Percentiles rank a stretch among this genome's conserved stretches.
These are phyloP conservation scores for Tetanocera ferruginea DNA, from an alignment of 2,888 invertebrate species.

Conservation along the genomic window DNA sequence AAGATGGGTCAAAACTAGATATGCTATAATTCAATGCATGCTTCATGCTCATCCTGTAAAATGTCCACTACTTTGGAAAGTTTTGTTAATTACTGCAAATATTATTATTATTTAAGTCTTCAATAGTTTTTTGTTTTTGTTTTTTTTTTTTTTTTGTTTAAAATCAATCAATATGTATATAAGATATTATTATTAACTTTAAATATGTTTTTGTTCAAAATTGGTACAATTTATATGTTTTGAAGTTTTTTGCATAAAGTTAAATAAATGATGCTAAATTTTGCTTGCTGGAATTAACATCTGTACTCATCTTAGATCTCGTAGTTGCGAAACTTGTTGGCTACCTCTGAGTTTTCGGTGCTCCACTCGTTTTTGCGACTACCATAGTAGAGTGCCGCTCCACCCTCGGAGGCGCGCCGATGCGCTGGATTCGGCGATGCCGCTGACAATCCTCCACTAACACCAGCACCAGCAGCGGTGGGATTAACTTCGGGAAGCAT, in stretches of 20 bases:
- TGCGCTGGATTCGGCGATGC: slow-evolving; percentile 73
- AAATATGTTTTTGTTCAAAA: slow-evolving; percentile 48
- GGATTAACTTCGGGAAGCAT: slow-evolving; percentile 78
- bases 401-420: slow-evolving; percentile 88
- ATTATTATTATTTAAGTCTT: slow-evolving; percentile 42
- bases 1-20: slow-evolving; percentile 49
- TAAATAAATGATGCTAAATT: slow-evolving; percentile 23
- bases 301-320: slow-evolving; percentile 79
- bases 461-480: slow-evolving; percentile 54
- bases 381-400: slow-evolving; percentile 81
- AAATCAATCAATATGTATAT: not conserved
- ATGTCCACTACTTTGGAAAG: slow-evolving; percentile 42
- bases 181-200: not conserved
- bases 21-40: slow-evolving; percentile 39
- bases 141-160: slow-evolving; percentile 11
- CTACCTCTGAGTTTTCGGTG: slow-evolving; percentile 83
- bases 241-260: slow-evolving; percentile 33
- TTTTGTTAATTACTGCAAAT: slow-evolving; percentile 45
- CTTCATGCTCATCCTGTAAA: slow-evolving; percentile 20
- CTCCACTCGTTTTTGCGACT: slow-evolving; percentile 76
- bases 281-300: not conserved
- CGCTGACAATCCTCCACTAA: slow-evolving; percentile 73
- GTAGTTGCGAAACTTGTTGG: slow-evolving; percentile 91
- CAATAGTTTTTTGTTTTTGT: slow-evolving; percentile 21
- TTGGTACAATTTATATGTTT: slow-evolving; percentile 55